A percentile compares a stretch with the other conserved stretches of the same genome.
Conservation (phyloP, 1,140 invertebrate genomes). For the Drosophila sproati region DNA sequence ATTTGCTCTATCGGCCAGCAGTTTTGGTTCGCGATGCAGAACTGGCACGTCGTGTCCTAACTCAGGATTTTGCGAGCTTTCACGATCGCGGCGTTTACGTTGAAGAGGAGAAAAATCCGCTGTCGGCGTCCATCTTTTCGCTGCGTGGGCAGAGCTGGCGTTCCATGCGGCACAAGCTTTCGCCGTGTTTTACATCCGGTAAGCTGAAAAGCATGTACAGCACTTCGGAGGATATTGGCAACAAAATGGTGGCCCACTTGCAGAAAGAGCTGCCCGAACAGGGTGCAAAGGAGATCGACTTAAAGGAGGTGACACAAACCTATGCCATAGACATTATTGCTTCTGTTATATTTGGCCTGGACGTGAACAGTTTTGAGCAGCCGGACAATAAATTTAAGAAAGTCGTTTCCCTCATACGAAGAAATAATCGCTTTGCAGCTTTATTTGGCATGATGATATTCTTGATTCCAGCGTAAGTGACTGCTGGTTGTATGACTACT, state of each 20-base stretch:
- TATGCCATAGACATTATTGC: slow-evolving; percentile 78
- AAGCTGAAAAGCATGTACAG: slow-evolving; percentile 87
- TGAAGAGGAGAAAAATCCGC: slow-evolving; percentile 77
- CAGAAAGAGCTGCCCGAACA: slow-evolving; percentile 50
- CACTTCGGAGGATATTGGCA: slow-evolving; percentile 84
- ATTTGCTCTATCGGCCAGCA: slow-evolving; percentile 79
- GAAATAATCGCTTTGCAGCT: slow-evolving; percentile 16
- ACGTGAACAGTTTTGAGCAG: slow-evolving; percentile 69
- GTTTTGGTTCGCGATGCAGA: slow-evolving; percentile 85
- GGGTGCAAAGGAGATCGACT: slow-evolving; percentile 52
- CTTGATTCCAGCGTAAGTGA: slow-evolving; percentile 68
- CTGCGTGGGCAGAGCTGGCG: slow-evolving; percentile 85
- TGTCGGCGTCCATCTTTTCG: slow-evolving; percentile 84
- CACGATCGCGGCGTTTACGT: slow-evolving; percentile 84
- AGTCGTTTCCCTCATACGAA: slow-evolving; percentile 28
- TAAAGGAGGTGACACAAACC: slow-evolving; percentile 60
- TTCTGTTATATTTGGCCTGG: slow-evolving; percentile 73
- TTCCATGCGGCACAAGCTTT: slow-evolving; percentile 85
- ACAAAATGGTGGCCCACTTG: slow-evolving; percentile 73
- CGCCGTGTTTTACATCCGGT: slow-evolving; percentile 86
- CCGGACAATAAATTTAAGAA: slow-evolving; percentile 69
- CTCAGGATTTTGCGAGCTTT: slow-evolving; percentile 84
- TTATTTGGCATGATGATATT: slow-evolving; percentile 62
- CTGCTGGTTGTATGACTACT: rapidly evolving
- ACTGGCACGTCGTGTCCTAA: slow-evolving; percentile 84